A percentile compares a stretch with the other conserved stretches of the same genome.
Evolutionary conservation across 1,140 invertebrate species (phyloP).

Genomic region (Habropoda laboriosa): DNA sequence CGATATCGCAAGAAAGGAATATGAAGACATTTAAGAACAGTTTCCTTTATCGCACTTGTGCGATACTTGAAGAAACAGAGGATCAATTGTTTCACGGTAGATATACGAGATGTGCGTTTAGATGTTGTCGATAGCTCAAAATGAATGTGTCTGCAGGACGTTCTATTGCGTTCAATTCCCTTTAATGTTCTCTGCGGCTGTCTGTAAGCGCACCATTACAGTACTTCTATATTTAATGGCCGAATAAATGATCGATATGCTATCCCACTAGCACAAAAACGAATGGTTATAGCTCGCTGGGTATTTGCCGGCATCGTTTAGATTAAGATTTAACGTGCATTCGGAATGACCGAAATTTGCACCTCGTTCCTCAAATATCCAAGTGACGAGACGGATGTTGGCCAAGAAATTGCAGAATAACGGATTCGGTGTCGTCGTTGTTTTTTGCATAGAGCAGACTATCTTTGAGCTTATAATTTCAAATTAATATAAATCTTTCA

Average conservation of each 20-base stretch:
- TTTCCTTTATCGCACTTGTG: too few species aligned
- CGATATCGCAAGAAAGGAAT: too few species aligned
- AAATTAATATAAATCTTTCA: not conserved
- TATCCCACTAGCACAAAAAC: slow-evolving; percentile 62
- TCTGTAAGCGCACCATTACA: slow-evolving; percentile 8
- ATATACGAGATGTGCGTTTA: not conserved
- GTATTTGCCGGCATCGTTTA: slow-evolving; percentile 55
- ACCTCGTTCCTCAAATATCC: not conserved
- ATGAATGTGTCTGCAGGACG: too few species aligned
- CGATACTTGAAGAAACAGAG: too few species aligned
- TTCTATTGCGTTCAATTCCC: too few species aligned
- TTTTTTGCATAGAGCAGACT: too few species aligned
- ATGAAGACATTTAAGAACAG: too few species aligned
- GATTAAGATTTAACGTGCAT: slow-evolving; percentile 56
- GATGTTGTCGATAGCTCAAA: not conserved
- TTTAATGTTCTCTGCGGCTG: not conserved
- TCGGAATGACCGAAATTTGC: slow-evolving; percentile 39
- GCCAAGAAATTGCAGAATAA: too few species aligned
- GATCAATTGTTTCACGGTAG: too few species aligned
- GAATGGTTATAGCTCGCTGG: slow-evolving; percentile 54
- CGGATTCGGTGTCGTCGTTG: too few species aligned
- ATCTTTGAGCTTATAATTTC: too few species aligned
- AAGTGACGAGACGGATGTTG: too few species aligned
- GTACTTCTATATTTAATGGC: slow-evolving; percentile 64
- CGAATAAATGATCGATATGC: slow-evolving; percentile 65